A percentile compares a stretch with the other conserved stretches of the same genome.
These are phyloP conservation scores for Coracias cyanogaster DNA, from an alignment of 2,797 vertebrate species.

Conservation along the genomic window DNA sequence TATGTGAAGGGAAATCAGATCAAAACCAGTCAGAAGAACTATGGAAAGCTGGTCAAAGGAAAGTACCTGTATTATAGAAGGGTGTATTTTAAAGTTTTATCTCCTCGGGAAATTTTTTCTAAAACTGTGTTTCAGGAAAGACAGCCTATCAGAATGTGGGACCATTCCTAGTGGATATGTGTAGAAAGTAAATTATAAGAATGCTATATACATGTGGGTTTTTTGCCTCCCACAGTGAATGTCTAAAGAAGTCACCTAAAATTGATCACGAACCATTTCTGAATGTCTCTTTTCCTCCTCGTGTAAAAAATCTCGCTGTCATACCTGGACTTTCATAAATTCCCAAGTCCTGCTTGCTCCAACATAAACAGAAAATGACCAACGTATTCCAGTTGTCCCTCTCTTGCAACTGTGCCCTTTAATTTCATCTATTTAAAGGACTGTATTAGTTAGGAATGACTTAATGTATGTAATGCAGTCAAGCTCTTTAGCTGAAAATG, in stretches of 20 bases:
- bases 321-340: neutral
- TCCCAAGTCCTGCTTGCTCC: neutral
- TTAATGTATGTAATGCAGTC: neutral
- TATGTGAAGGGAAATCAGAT: neutral
- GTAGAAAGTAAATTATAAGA: neutral
- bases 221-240: neutral
- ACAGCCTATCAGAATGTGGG: neutral
- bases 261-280: neutral
- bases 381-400: neutral
- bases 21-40: neutral
- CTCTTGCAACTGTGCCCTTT: neutral
- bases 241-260: neutral
- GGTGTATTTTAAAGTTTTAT: neutral
- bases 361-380: neutral
- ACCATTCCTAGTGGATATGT: neutral
- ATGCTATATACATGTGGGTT: accelerated
- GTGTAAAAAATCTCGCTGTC: neutral
- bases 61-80: neutral
- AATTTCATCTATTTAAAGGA: constrained; percentile 44
- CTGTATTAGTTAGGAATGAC: neutral
- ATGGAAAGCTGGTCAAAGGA: neutral
- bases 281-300: neutral
- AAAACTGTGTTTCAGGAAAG: neutral
- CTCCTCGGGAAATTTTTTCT: neutral
- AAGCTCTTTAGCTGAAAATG: constrained; percentile 32